Evolutionary conservation across 2,797 vertebrate species (phyloP).

Genomic region (Paguma larvata): DNA sequence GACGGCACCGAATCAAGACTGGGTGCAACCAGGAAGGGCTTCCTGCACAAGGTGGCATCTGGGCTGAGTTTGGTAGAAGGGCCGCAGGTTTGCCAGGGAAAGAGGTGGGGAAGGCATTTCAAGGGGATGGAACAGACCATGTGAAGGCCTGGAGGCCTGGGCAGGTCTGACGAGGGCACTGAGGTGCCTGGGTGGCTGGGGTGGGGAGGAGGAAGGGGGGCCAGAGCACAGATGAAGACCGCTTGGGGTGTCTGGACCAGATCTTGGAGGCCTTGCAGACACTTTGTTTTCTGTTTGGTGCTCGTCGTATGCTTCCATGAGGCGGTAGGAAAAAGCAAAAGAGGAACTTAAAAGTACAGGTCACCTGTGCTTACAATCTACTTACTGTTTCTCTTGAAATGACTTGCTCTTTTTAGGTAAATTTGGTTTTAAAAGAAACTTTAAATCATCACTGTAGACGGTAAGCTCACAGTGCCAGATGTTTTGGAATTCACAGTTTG

Average conservation of each 20-base stretch:
- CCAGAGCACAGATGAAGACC: neutral
- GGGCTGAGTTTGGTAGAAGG: neutral
- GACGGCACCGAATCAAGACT: neutral
- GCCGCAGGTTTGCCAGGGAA: neutral
- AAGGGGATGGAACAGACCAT: neutral
- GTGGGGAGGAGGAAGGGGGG: fast-evolving
- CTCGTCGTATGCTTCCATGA: neutral
- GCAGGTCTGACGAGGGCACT: neutral
- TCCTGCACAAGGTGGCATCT: neutral
- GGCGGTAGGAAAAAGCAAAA: neutral
- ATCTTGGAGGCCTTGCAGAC: neutral
- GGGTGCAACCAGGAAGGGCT: neutral
- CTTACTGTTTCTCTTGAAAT: constrained; percentile 27
- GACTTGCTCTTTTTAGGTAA: constrained; percentile 5
- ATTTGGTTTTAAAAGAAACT: constrained; percentile 26
- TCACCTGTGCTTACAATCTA: neutral
- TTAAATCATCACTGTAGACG: neutral
- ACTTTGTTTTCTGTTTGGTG: neutral
- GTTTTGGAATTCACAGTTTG: neutral
- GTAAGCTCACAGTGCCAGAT: neutral
- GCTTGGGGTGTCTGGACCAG: neutral
- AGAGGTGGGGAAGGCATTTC: neutral
- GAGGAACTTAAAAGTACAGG: neutral
- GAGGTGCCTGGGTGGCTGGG: neutral
- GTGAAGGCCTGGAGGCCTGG: neutral